Conservation (phyloP, 2,888 invertebrate species). For the Drosophila crucigera region DNA sequence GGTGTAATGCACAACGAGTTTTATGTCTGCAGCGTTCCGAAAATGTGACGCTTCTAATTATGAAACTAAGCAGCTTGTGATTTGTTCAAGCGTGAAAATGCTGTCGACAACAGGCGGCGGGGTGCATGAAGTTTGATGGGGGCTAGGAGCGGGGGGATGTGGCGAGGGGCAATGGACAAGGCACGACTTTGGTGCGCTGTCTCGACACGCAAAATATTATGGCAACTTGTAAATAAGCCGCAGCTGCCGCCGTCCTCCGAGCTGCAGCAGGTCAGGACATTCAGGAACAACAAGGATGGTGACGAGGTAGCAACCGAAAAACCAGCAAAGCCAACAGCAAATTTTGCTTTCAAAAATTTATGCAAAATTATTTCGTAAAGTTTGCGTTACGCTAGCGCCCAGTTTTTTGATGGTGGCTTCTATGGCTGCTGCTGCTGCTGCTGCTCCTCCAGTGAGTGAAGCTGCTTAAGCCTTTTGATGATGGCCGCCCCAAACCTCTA, state of each 20-base stretch:
- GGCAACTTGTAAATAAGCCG: conserved; percentile 81
- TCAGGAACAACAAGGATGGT: conserved; percentile 34
- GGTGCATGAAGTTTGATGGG: not conserved
- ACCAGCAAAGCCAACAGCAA: conserved; percentile 74
- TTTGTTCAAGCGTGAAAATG: conserved; percentile 82
- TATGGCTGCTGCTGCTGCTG: not conserved
- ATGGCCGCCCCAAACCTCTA: conserved; percentile 47
- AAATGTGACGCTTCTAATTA: conserved; percentile 81
- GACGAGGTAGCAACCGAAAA: conserved; percentile 28
- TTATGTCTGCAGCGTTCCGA: conserved; percentile 64
- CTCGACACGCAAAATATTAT: conserved; percentile 78
- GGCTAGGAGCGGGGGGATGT: not conserved
- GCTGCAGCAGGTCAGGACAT: conserved; percentile 41
- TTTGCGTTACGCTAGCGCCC: conserved; percentile 68
- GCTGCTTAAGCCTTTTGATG: conserved; percentile 80
- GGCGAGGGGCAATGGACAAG: conserved; percentile 31
- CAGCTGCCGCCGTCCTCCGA: conserved; percentile 62
- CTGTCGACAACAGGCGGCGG: conserved; percentile 71
- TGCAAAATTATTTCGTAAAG: conserved; percentile 83
- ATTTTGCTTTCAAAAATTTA: conserved; percentile 78
- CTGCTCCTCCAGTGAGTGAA: conserved; percentile 42
- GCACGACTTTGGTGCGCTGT: conserved; percentile 44
- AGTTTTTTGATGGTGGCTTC: conserved; percentile 53
- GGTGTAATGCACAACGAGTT: conserved; percentile 76
- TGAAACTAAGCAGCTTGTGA: conserved; percentile 81